These are phyloP conservation scores for Calonectris borealis DNA, from an alignment of 2,113 vertebrate species.

Conservation along the genomic window DNA sequence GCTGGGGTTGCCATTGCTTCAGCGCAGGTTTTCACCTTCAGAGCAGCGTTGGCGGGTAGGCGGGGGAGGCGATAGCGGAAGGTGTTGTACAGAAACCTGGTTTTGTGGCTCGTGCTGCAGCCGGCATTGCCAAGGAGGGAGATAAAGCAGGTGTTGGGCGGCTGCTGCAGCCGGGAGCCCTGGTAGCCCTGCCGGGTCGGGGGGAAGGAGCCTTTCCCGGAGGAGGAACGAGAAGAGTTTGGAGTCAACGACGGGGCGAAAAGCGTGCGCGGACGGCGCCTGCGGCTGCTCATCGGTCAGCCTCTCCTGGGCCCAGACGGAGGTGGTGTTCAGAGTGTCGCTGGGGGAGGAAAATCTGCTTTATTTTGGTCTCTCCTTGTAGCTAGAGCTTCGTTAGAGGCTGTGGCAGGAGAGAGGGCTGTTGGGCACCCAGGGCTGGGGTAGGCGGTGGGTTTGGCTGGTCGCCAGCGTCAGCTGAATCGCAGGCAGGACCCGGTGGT, in stretches of 20 bases:
- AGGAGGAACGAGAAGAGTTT: neutral
- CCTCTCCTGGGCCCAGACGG: accelerated
- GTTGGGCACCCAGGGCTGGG: neutral
- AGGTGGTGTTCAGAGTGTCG: neutral
- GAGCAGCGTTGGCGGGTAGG: accelerated
- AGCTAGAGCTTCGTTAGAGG: neutral
- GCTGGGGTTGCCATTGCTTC: accelerated
- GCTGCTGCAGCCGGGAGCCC: neutral
- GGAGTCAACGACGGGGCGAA: accelerated
- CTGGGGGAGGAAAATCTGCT: neutral
- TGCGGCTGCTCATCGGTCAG: accelerated
- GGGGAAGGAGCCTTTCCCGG: neutral
- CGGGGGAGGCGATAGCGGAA: accelerated
- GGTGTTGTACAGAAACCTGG: too few relatives aligned
- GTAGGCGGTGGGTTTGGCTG: neutral
- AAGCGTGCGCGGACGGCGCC: accelerated
- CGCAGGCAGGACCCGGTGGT: neutral
- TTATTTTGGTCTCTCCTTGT: neutral
- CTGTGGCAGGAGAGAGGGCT: neutral
- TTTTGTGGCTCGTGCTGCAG: neutral
- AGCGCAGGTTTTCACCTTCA: accelerated
- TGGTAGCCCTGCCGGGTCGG: accelerated
- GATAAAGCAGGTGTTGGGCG: accelerated
- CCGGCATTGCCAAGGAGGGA: accelerated
- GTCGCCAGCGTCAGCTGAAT: neutral